Conservation (phyloP, 2,888 invertebrate species). For the Lydus trimaculatus region DNA sequence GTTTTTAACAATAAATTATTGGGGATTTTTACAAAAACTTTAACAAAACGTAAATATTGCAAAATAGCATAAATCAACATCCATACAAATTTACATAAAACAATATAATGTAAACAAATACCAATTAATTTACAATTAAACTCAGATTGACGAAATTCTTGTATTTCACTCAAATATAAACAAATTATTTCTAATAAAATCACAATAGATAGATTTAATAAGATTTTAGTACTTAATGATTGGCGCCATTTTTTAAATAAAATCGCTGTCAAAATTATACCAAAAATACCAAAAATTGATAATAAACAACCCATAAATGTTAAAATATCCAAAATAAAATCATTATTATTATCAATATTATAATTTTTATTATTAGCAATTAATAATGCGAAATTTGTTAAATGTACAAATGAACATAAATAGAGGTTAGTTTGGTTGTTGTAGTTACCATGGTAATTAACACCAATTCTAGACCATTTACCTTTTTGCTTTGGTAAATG, state of each 20-base stretch:
- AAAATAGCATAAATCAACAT: constrained; percentile 75
- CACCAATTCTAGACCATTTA: constrained; percentile 67
- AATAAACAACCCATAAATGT: constrained; percentile 63
- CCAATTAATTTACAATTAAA: constrained; percentile 66
- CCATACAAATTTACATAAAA: constrained; percentile 74
- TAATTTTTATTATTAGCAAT: constrained; percentile 57
- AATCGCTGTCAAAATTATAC: constrained; percentile 64
- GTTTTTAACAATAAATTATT: constrained; percentile 70
- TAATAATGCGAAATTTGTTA: constrained; percentile 65
- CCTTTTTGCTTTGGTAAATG: constrained; percentile 52
- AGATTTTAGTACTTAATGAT: constrained; percentile 68
- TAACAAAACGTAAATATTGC: constrained; percentile 72
- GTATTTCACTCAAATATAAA: constrained; percentile 49
- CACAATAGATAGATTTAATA: constrained; percentile 66
- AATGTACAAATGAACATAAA: constrained; percentile 65
- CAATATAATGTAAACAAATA: constrained; percentile 69
- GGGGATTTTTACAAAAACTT: constrained; percentile 68
- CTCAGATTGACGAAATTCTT: constrained; percentile 16
- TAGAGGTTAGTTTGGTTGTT: constrained; percentile 58
- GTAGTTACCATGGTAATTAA: constrained; percentile 56
- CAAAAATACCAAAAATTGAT: constrained; percentile 63
- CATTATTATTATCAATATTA: constrained; percentile 40
- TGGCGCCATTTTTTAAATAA: constrained; percentile 68
- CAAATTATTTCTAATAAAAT: constrained; percentile 60
- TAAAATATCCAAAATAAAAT: constrained; percentile 61